Percentiles rank a stretch among this genome's conserved stretches.
Evolutionary conservation across 1,140 invertebrate species (phyloP).

Genomic region (Sogatella furcifera): DNA sequence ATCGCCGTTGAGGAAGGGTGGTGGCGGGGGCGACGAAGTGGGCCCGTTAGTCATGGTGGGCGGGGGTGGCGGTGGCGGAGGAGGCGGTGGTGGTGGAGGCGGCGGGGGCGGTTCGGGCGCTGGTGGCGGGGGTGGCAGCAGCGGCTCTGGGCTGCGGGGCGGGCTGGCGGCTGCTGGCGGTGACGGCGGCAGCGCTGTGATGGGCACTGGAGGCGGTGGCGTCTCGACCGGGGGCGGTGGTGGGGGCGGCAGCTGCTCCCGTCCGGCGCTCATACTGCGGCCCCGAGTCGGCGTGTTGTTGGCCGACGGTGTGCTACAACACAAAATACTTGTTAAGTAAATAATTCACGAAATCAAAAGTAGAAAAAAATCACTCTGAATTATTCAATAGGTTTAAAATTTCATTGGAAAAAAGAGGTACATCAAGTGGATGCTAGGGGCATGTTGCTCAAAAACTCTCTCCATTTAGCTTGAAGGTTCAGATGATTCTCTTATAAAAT

Average conservation of each 20-base stretch:
- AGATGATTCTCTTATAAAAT: too few relatives aligned
- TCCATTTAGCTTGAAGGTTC: too few relatives aligned
- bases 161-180: conserved; percentile 27
- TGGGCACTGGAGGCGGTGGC: conserved; percentile 31
- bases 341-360: not conserved
- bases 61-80: conserved; percentile 53
- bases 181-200: conserved; percentile 6
- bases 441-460: too few relatives aligned
- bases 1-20: conserved; percentile 43
- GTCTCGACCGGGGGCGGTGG: conserved; percentile 57
- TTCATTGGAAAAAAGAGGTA: too few relatives aligned
- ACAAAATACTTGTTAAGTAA: conserved; percentile 5
- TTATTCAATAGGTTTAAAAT: too few relatives aligned
- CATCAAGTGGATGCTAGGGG: too few relatives aligned
- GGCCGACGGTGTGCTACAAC: conserved; percentile 45
- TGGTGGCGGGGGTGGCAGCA: conserved; percentile 44
- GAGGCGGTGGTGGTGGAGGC: conserved; percentile 40
- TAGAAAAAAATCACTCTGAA: too few relatives aligned
- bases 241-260: conserved; percentile 74
- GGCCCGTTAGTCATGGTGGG: conserved; percentile 39
- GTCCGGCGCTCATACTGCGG: conserved; percentile 49
- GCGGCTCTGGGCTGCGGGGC: conserved; percentile 28
- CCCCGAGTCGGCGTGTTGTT: conserved; percentile 55
- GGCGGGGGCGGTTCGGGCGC: conserved; percentile 53
- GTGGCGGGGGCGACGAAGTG: conserved; percentile 40